Percentiles rank a stretch among this genome's conserved stretches.
phyloP scores from a whole-genome alignment of 35 echinoderm and acorn worm species.

The Antedon bifida region DNA sequence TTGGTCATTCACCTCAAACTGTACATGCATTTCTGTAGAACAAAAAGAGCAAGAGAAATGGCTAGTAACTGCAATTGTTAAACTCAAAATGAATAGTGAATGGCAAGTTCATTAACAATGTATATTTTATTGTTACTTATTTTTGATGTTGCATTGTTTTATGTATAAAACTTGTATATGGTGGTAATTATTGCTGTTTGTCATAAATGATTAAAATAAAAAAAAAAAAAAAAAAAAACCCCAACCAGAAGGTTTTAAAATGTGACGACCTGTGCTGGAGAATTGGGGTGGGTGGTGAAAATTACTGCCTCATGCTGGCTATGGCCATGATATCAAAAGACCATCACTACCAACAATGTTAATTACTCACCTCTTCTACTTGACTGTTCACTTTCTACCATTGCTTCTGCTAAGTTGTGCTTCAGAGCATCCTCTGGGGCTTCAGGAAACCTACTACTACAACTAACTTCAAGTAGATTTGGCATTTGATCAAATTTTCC shows the following conservation, averaged over 20 bases:
- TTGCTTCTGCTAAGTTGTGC: slow-evolving; percentile 89
- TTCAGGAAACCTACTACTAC: slow-evolving; percentile 81
- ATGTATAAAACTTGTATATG: too few relatives aligned
- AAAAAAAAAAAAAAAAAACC: too few relatives aligned
- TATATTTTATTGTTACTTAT: too few relatives aligned
- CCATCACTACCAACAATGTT: not conserved
- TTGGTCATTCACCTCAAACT: slow-evolving; percentile 32
- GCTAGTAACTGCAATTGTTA: not conserved
- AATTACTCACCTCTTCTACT: not conserved
- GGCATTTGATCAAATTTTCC: slow-evolving; percentile 80
- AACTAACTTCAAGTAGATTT: slow-evolving; percentile 60
- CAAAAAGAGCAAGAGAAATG: not conserved
- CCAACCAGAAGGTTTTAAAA: too few relatives aligned
- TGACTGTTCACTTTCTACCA: slow-evolving; percentile 34
- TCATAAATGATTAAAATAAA: too few relatives aligned
- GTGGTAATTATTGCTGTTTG: too few relatives aligned
- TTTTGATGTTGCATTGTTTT: too few relatives aligned
- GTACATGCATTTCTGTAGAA: not conserved
- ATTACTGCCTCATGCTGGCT: too few relatives aligned
- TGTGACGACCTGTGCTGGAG: not conserved
- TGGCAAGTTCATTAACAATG: not conserved
- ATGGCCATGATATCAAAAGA: slow-evolving; percentile 1
- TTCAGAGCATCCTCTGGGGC: slow-evolving; percentile 74
- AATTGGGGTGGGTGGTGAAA: too few relatives aligned
- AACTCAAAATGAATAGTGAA: not conserved